Conservation (phyloP, 1,140 invertebrate species). For the Neodiprion pinetum region DNA sequence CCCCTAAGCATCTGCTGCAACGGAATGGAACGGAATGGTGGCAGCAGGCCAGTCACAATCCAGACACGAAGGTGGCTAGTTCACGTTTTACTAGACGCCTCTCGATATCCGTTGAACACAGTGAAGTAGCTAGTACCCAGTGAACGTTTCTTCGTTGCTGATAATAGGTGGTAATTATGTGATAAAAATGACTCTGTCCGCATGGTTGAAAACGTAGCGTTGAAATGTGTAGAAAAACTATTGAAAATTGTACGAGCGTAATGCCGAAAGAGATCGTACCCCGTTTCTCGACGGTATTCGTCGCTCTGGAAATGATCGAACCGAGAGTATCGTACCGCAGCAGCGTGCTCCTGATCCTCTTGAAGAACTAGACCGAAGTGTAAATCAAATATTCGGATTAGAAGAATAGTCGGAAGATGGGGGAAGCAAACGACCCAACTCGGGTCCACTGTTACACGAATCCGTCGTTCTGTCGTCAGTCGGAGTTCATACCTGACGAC, state of each 20-base stretch:
- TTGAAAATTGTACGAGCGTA: not conserved
- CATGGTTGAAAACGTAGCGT: too few relatives aligned
- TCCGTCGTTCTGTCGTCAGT: slow-evolving; percentile 78
- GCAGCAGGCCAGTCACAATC: slow-evolving; percentile 36
- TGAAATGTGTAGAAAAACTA: not conserved
- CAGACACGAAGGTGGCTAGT: not conserved
- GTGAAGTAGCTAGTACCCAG: too few relatives aligned
- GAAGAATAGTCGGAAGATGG: slow-evolving; percentile 20
- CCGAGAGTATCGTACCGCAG: slow-evolving; percentile 41
- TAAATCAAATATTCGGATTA: not conserved
- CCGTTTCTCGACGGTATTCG: not conserved
- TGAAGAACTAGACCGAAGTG: slow-evolving; percentile 18
- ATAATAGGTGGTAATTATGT: too few relatives aligned
- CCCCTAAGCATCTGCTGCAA: slow-evolving; percentile 53
- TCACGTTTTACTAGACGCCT: too few relatives aligned
- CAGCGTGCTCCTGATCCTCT: slow-evolving; percentile 45
- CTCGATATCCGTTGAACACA: too few relatives aligned
- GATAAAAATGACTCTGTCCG: too few relatives aligned
- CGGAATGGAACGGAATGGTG: slow-evolving; percentile 46
- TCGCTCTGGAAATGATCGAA: slow-evolving; percentile 48
- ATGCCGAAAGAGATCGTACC: not conserved
- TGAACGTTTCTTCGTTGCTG: too few relatives aligned
- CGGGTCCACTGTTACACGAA: slow-evolving; percentile 72
- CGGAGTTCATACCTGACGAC: slow-evolving; percentile 63
- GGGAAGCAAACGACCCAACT: slow-evolving; percentile 28